Evolutionary conservation across 2,113 vertebrate species (phyloP).

Genomic region (Zosterops borbonicus): DNA sequence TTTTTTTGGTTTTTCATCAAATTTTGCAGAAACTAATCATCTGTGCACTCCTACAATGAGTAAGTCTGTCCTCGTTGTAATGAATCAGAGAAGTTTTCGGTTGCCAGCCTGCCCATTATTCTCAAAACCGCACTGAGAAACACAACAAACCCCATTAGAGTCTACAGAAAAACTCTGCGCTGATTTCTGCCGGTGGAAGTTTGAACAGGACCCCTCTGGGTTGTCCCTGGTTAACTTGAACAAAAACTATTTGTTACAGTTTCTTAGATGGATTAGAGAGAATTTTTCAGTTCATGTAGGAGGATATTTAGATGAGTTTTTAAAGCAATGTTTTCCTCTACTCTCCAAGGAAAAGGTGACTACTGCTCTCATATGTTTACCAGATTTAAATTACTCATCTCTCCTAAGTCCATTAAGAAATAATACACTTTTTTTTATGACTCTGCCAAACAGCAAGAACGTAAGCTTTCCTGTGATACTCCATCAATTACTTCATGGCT

Average conservation of each 20-base stretch:
- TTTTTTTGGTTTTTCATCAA: background rate
- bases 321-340: conserved; percentile 19
- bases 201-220: background rate
- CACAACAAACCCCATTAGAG: background rate
- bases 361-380: conserved; percentile 25
- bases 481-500: conserved; percentile 43
- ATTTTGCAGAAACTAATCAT: background rate
- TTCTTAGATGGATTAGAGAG: background rate
- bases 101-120: background rate
- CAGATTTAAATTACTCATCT: conserved; percentile 40
- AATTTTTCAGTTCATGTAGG: background rate
- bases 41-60: background rate
- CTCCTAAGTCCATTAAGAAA: conserved; percentile 36
- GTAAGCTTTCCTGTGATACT: conserved; percentile 11
- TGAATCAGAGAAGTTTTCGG: background rate
- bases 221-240: background rate
- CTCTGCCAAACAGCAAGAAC: conserved; percentile 52
- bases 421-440: conserved; percentile 24
- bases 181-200: background rate
- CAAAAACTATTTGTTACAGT: background rate
- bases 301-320: conserved; percentile 5
- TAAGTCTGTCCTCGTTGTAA: background rate
- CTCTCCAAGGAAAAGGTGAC: background rate
- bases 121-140: background rate
- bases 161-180: rapidly evolving